Percentiles rank a stretch among this genome's conserved stretches.
Evolutionary conservation across 2,797 vertebrate species (phyloP).

Genomic region (Novumbra hubbsi): DNA sequence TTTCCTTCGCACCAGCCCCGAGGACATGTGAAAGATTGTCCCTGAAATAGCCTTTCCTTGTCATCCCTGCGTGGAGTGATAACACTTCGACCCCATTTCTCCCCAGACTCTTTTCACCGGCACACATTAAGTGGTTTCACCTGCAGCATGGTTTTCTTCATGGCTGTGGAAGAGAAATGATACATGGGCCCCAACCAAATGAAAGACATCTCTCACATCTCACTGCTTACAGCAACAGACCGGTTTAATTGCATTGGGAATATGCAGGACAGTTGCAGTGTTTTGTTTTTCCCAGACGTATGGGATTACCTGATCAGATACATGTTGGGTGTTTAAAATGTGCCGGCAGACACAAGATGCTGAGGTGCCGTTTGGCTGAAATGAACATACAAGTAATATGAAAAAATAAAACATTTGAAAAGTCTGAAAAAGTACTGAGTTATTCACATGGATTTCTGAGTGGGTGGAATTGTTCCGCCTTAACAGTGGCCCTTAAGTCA

Average conservation of each 20-base stretch:
- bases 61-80: slow-evolving; percentile 24
- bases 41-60: slow-evolving; percentile 14
- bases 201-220: slow-evolving; percentile 29
- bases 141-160: slow-evolving; percentile 22
- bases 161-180: slow-evolving; percentile 12
- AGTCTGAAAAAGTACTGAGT: slow-evolving; percentile 35
- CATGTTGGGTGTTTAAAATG: slow-evolving; percentile 23
- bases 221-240: slow-evolving; percentile 27
- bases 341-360: slow-evolving; percentile 22
- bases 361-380: slow-evolving; percentile 24
- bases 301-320: slow-evolving; percentile 15
- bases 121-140: slow-evolving; percentile 36
- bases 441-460: slow-evolving; percentile 45
- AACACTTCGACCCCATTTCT: slow-evolving; percentile 37
- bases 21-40: slow-evolving; percentile 37
- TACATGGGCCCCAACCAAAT: slow-evolving; percentile 26
- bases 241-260: slow-evolving; percentile 49
- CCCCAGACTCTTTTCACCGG: slow-evolving; percentile 18
- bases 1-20: slow-evolving; percentile 4
- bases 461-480: slow-evolving; percentile 52
- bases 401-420: slow-evolving; percentile 28
- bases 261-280: slow-evolving; percentile 18
- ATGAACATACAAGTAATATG: slow-evolving; percentile 13
- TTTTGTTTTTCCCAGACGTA: slow-evolving; percentile 6
- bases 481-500: slow-evolving; percentile 50